These are phyloP conservation scores for Apamea sordens DNA, from an alignment of 2,888 invertebrate species.

Conservation along the genomic window DNA sequence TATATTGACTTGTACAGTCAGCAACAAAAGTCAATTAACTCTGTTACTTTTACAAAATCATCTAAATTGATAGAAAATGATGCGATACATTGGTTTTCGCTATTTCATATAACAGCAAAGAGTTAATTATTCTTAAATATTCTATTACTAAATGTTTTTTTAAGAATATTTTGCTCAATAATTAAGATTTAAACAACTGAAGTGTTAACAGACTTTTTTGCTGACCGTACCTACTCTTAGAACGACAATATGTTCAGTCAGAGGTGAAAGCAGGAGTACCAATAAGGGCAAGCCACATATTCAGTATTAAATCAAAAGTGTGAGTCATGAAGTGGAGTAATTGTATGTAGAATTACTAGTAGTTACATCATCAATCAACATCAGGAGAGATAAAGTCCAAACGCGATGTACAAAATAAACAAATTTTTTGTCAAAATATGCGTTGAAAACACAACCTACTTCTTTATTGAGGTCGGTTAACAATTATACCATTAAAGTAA, in stretches of 20 bases:
- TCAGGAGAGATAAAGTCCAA: background rate
- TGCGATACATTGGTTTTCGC: too few relatives aligned
- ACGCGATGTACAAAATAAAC: background rate
- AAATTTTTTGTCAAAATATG: background rate
- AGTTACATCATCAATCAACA: conserved; percentile 6
- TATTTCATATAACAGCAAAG: too few relatives aligned
- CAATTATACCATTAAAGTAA: background rate
- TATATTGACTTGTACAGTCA: background rate
- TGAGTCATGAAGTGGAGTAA: background rate
- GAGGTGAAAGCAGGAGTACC: too few relatives aligned
- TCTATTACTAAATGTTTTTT: too few relatives aligned
- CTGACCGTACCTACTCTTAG: background rate
- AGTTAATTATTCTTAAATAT: too few relatives aligned
- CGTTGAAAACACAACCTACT: background rate
- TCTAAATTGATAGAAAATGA: too few relatives aligned
- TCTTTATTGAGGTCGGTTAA: background rate
- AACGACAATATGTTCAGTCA: background rate
- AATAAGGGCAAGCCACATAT: background rate
- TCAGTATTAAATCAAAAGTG: background rate
- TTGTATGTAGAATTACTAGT: background rate
- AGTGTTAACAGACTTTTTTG: too few relatives aligned
- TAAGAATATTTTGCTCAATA: too few relatives aligned
- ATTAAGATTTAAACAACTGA: too few relatives aligned
- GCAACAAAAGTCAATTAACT: too few relatives aligned
- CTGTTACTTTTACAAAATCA: too few relatives aligned